Evolutionary conservation across 2,888 invertebrate genomes (phyloP).

Genomic region (Dione vanillae): DNA sequence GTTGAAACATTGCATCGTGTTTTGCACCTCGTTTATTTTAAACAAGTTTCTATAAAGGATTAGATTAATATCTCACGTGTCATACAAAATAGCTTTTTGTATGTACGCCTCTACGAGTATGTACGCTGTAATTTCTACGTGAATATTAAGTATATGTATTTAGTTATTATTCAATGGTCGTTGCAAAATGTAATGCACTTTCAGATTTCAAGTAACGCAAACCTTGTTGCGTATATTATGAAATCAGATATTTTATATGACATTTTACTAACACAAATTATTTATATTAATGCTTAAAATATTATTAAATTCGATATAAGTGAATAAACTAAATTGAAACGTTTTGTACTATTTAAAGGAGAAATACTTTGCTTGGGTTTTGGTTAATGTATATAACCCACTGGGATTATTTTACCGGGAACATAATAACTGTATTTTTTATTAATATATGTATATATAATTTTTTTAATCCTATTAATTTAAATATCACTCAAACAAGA

Average conservation of each 20-base stretch:
- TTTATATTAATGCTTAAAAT: background rate
- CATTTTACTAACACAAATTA: slow-evolving; percentile 1
- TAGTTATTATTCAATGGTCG: slow-evolving; percentile 1
- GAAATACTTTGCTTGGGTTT: no score
- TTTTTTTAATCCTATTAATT: no score
- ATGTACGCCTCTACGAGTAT: background rate
- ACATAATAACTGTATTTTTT: no score
- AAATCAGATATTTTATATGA: background rate
- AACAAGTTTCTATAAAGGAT: background rate
- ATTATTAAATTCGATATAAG: background rate
- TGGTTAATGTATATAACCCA: no score
- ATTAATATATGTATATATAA: no score
- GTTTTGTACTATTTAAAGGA: background rate
- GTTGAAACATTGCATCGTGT: background rate
- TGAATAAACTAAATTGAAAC: background rate
- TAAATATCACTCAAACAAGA: no score
- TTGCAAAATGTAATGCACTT: slow-evolving; percentile 7
- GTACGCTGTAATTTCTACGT: background rate
- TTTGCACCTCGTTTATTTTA: background rate
- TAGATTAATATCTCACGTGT: background rate
- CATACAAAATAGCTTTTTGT: background rate
- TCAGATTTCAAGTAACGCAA: slow-evolving; percentile 9
- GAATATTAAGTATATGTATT: background rate
- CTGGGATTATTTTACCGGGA: no score
- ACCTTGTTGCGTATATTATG: background rate